Percentiles rank a stretch among this genome's conserved stretches.
phyloP scores from a whole-genome alignment of 1,140 invertebrate species.

The Drosophila littoralis region DNA sequence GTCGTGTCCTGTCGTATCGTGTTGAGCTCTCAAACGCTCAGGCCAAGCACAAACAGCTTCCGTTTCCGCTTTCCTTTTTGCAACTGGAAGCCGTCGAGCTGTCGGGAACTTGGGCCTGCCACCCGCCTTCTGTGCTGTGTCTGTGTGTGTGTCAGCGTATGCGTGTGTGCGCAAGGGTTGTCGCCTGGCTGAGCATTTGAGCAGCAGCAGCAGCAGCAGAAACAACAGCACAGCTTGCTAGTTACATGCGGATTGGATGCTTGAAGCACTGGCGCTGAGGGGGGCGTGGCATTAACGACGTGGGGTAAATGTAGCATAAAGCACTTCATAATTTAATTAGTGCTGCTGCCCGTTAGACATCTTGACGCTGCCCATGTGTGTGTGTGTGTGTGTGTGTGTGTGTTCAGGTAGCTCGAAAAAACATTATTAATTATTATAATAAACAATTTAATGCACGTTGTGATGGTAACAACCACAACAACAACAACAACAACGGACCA shows the following conservation, averaged over 20 bases:
- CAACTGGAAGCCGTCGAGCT: conserved; percentile 9
- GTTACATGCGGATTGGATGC: conserved; percentile 32
- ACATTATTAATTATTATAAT: conserved; percentile 70
- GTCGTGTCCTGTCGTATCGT: conserved; percentile 24
- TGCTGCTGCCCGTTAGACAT: conserved; percentile 61
- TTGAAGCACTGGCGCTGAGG: conserved; percentile 1
- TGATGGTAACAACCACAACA: conserved; percentile 19
- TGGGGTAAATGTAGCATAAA: conserved; percentile 70
- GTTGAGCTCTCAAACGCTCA: conserved; percentile 41
- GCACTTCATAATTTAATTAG: conserved; percentile 81
- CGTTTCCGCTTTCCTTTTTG: conserved; percentile 62
- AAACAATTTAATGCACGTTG: conserved; percentile 69
- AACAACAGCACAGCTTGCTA: conserved; percentile 32
- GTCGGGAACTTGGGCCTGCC: conserved; percentile 9
- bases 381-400: conserved; percentile 15
- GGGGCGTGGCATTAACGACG: not conserved
- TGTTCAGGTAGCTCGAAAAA: conserved; percentile 21
- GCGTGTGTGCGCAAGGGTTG: conserved; percentile 40
- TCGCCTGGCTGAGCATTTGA: conserved; percentile 69
- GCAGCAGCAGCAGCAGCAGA: conserved; percentile 38
- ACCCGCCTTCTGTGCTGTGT: conserved; percentile 9
- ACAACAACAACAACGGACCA: not conserved
- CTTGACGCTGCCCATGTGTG: conserved; percentile 19
- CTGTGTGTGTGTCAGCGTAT: no score
- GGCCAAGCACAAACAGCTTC: conserved; percentile 71